phyloP scores from a whole-genome alignment of 1,140 invertebrate species.

The Bombus pascuorum region DNA sequence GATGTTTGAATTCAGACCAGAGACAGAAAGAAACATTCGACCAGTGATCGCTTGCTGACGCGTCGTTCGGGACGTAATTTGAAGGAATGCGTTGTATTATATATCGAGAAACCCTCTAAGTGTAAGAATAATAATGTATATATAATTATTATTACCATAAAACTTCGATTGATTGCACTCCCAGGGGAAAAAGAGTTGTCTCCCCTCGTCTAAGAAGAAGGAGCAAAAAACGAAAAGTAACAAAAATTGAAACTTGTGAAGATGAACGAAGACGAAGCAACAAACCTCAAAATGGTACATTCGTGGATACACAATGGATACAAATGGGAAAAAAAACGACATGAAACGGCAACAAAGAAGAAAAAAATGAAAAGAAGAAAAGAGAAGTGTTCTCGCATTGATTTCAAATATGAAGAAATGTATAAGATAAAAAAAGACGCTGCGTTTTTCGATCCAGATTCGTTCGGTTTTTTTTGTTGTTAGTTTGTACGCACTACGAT shows the following conservation, averaged over 20 bases:
- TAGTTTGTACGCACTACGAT: slow-evolving; percentile 79
- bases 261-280: slow-evolving; percentile 34
- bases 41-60: slow-evolving; percentile 56
- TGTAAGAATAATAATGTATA: slow-evolving; percentile 79
- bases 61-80: slow-evolving; percentile 56
- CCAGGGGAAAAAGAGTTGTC: slow-evolving; percentile 33
- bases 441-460: slow-evolving; percentile 62
- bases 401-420: slow-evolving; percentile 60
- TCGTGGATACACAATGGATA: background rate
- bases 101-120: slow-evolving; percentile 71
- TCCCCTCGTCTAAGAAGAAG: slow-evolving; percentile 9
- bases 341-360: slow-evolving; percentile 29
- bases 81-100: slow-evolving; percentile 73
- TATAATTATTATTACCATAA: slow-evolving; percentile 76
- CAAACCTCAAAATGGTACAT: slow-evolving; percentile 46
- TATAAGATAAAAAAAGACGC: slow-evolving; percentile 26
- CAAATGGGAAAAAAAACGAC: background rate
- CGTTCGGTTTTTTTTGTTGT: slow-evolving; percentile 73
- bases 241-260: slow-evolving; percentile 51
- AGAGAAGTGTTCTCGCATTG: slow-evolving; percentile 61
- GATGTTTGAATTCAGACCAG: background rate
- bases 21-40: slow-evolving; percentile 33
- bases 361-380: slow-evolving; percentile 25
- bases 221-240: slow-evolving; percentile 4
- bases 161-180: slow-evolving; percentile 70